Base-by-base conservation (phyloP, 2,797 vertebrate genomes). In the Halcyon badia region DNA sequence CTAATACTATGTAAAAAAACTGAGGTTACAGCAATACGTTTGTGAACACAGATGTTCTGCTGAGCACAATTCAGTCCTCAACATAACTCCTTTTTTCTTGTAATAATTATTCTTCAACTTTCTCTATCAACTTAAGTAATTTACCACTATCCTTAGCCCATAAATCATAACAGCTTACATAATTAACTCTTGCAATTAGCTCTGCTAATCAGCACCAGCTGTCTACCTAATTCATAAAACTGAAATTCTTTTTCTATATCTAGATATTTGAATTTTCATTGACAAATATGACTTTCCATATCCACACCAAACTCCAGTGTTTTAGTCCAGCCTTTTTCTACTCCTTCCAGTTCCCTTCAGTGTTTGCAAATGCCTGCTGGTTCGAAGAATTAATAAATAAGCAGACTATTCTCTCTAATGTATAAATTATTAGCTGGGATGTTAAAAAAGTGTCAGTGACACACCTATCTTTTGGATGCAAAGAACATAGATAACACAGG, bases 141-240 rank as follows among this genome's bases (percentile, higher is more conserved):
- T 94, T 49, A 28, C 54, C 51, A 41, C 42, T 96, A 77, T 78
- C 83, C 77, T 87, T 76, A 90, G 83, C 56, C 58, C 60, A 91
- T 76, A 94, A 95, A 95, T 90, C 73, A 41, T 69, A 83, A 80
- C 70, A 88, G 73, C 93, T 93, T 90, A 72, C 56, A 84, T 88
- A 91, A 95, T 91, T 93, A 93, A 82, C 66, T 81, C 64, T 10
- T 44, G 31, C 62, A 79, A 93, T 95, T 91, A 92, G 57, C 76
- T 78, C 82, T 5, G 3, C 31, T 39, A 24, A 79, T 84, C 88
- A 94, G 79, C 62, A 82, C 69, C 80, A 93, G 94, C 88, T 90
- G 80, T 56, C 91, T 87, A 91, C 78, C 69, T 86, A 93, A 90
- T 66, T 82, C 77, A 84, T 5, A 60, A 41, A 66, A 62, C 10